A percentile compares a stretch with the other conserved stretches of the same genome.
Conservation (phyloP, 2,797 vertebrate species). For the Phylloscopus collybita region DNA sequence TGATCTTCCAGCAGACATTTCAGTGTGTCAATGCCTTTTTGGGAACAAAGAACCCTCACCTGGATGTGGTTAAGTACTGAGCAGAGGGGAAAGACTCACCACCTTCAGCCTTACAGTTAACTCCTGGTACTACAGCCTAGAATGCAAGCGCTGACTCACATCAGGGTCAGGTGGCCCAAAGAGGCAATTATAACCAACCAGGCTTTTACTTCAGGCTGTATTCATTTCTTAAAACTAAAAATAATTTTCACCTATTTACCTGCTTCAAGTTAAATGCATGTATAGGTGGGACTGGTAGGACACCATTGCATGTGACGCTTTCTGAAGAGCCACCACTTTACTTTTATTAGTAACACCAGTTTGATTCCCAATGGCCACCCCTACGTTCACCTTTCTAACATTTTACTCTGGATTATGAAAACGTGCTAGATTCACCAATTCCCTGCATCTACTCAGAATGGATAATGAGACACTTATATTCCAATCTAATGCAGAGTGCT, state of each 20-base stretch:
- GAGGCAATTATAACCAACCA: neutral
- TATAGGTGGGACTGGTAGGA: neutral
- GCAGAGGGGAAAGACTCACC: neutral
- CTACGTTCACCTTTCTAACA: neutral
- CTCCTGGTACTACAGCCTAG: neutral
- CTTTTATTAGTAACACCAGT: neutral
- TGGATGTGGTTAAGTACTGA: neutral
- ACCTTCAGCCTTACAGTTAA: neutral
- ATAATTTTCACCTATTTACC: neutral
- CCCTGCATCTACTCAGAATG: neutral
- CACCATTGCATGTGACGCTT: fast-evolving
- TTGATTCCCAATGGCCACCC: neutral
- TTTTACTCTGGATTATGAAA: neutral
- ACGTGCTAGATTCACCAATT: neutral
- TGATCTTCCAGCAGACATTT: neutral
- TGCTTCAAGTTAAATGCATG: neutral
- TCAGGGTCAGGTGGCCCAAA: neutral
- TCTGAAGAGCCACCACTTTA: neutral
- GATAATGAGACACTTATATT: neutral
- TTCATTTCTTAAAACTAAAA: neutral
- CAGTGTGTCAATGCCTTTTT: neutral
- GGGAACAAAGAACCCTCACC: neutral
- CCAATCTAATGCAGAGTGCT: neutral
- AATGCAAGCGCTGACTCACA: neutral
- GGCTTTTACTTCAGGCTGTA: neutral